Evolutionary conservation across 1,140 invertebrate species (phyloP), one percentile per base, ranked within the genome.

Genomic region (Pachypsylla venusta): DNA sequence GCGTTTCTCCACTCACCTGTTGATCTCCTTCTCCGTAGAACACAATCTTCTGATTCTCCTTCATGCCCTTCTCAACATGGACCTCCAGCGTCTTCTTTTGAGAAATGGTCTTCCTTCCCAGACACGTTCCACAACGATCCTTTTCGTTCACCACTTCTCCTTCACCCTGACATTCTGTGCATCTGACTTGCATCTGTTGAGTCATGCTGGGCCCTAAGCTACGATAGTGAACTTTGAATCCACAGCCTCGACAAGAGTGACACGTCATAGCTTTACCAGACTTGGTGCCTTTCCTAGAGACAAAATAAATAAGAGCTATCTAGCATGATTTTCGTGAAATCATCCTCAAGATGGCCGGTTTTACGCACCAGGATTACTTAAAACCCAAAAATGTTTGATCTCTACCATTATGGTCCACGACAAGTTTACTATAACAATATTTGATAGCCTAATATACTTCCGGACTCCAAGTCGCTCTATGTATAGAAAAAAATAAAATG

Each of bases 1-100:
- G 16, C 22, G 16, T 48, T 48, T 48, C 22, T 16, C 16, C 42
- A 4, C 42, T 48, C n/a, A 48, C 42, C 42, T 79, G 74, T 67
- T 94, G 89, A 75, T 97, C 89, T 22, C 93, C 93, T 73, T 93
- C 89, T 20, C 89, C 88, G 39, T 77, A 73, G 68, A 95, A 93
- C 40, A 78, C 77, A 59, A 97, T 85, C 70, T 90, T 93, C 65
- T 93, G 82, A 57, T 83, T 84, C 67, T 95, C 86, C 58, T 79
- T 78, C 85, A 93, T 93, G 63, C 88, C 91, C 73, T 91, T 91
- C 65, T 95, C 89, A 62, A 97, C 81, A 69, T 90, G 82, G 24
- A 95, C 87, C 70, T 93, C 88, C 3, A 94, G 70, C 56, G 89
- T 84, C 73, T 92, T 89, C 61, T 74, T 84, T 76, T 81, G 81